Evolutionary conservation across 2,888 invertebrate genomes (phyloP).

Genomic region (Cynaeus angustus): DNA sequence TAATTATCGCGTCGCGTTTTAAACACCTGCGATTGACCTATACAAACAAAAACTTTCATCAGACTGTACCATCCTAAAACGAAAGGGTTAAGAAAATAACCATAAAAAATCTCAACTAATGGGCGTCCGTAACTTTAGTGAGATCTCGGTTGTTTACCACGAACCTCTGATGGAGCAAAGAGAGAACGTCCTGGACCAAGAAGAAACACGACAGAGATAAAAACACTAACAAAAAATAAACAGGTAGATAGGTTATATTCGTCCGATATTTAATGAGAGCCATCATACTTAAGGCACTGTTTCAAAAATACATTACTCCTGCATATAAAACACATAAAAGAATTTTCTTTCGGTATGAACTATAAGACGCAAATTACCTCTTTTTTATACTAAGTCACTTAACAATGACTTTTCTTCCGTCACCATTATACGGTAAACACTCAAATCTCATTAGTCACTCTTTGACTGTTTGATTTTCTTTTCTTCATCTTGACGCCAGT

Average conservation of each 20-base stretch:
- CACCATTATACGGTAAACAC: slow-evolving; percentile 32
- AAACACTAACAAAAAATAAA: slow-evolving; percentile 60
- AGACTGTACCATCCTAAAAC: slow-evolving; percentile 64
- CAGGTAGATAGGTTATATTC: slow-evolving; percentile 65
- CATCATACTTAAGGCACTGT: slow-evolving; percentile 55
- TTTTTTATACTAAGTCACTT: slow-evolving; percentile 2
- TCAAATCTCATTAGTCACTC: slow-evolving; percentile 30
- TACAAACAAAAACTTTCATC: slow-evolving; percentile 51
- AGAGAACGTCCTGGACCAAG: slow-evolving; percentile 47
- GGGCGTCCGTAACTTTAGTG: slow-evolving; percentile 60
- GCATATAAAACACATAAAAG: slow-evolving; percentile 32
- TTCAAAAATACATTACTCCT: slow-evolving; percentile 42
- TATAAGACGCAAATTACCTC: slow-evolving; percentile 1
- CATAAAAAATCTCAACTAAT: slow-evolving; percentile 66
- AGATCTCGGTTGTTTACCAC: slow-evolving; percentile 62
- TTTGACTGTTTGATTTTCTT: slow-evolving; percentile 13
- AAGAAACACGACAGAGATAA: slow-evolving; percentile 46
- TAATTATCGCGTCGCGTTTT: slow-evolving; percentile 16
- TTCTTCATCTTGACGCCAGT: background rate
- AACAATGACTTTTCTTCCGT: slow-evolving; percentile 11
- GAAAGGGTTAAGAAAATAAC: slow-evolving; percentile 65
- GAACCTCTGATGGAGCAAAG: slow-evolving; percentile 45
- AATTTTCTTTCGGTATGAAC: background rate
- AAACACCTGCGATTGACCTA: slow-evolving; percentile 43
- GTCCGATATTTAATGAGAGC: slow-evolving; percentile 62